These are phyloP conservation scores for Chalcosyrphus nemorum DNA, from an alignment of 2,888 invertebrate species.

Conservation along the genomic window DNA sequence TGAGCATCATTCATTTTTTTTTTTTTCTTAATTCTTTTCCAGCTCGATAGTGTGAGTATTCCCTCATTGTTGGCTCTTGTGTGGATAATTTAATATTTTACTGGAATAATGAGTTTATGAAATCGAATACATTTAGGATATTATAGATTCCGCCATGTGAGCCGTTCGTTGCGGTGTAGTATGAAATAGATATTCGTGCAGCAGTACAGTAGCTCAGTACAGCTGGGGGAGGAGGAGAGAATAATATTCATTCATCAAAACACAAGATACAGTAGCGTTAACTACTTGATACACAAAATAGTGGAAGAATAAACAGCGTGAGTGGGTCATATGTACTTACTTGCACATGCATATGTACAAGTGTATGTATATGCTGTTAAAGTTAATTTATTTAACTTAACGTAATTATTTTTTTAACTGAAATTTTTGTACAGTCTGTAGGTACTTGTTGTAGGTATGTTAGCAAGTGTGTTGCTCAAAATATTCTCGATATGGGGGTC, in stretches of 20 bases:
- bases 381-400: no score
- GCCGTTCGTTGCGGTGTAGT: constrained; percentile 66
- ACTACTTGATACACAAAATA: constrained; percentile 60
- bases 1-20: constrained; percentile 55
- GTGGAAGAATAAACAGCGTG: constrained; percentile 50
- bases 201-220: constrained; percentile 29
- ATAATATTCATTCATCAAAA: constrained; percentile 59
- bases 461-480: no score
- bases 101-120: constrained; percentile 75
- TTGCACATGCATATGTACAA: no score
- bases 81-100: constrained; percentile 74
- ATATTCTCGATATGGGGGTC: no score
- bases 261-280: constrained; percentile 61
- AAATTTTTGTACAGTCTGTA: no score
- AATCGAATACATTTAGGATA: constrained; percentile 74
- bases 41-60: constrained; percentile 3
- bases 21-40: not conserved
- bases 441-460: no score
- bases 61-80: no score
- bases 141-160: constrained; percentile 74
- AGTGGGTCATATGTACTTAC: no score
- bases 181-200: constrained; percentile 64
- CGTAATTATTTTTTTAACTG: no score
- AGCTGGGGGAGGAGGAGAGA: constrained; percentile 6
- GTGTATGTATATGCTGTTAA: no score